These are phyloP conservation scores for Siniperca obscura DNA, from an alignment of 2,797 vertebrate genomes.

Conservation along the genomic window DNA sequence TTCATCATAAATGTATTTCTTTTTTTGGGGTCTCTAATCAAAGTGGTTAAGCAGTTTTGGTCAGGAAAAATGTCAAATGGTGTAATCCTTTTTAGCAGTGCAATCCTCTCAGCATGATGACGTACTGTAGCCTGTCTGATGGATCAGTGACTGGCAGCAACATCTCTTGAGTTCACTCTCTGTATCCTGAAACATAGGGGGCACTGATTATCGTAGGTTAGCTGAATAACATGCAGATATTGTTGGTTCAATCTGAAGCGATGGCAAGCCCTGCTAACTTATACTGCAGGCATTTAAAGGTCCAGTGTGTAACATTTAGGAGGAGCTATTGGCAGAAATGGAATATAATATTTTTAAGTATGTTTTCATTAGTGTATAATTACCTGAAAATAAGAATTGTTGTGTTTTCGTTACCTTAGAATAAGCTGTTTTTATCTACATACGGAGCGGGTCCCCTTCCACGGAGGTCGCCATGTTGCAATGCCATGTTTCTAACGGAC, in stretches of 20 bases:
- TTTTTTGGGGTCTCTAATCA: constrained; percentile 56
- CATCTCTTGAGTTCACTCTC: constrained; percentile 50
- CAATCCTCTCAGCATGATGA: constrained; percentile 82
- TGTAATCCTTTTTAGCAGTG: constrained; percentile 79
- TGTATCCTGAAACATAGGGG: constrained; percentile 28
- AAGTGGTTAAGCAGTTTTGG: constrained; percentile 79
- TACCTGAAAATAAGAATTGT: too few species aligned
- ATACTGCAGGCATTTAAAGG: background rate
- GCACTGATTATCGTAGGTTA: background rate
- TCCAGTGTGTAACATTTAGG: too few species aligned
- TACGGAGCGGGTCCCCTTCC: too few species aligned
- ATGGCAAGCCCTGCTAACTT: background rate
- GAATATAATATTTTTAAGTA: too few species aligned
- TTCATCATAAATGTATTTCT: constrained; percentile 36
- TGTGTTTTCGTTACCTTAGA: too few species aligned
- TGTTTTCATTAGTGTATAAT: too few species aligned
- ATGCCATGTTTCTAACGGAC: too few species aligned
- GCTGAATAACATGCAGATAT: constrained; percentile 2
- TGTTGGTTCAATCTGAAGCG: background rate
- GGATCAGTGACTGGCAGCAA: constrained; percentile 64
- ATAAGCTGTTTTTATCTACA: too few species aligned
- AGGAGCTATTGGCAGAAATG: too few species aligned
- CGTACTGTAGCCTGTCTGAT: constrained; percentile 61
- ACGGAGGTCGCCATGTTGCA: too few species aligned
- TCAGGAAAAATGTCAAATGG: constrained; percentile 72